Evolutionary conservation across 2,113 vertebrate species (phyloP), one percentile per base, ranked within the genome.

Genomic region (Dromiciops gliroides): DNA sequence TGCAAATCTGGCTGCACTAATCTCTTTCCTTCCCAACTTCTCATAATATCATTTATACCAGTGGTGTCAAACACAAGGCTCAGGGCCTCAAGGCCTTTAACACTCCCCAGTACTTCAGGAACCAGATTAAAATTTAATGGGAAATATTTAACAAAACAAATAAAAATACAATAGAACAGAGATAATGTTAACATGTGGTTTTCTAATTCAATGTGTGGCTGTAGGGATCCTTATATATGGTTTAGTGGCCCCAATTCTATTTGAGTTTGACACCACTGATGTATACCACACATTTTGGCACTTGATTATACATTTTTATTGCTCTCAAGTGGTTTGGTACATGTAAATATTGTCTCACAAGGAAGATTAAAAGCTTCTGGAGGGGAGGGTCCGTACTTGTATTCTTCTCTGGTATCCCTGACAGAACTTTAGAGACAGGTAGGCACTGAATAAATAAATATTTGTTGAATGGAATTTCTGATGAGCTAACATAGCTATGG

Each of bases 401-500:
- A 47, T 47, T 49, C 89, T 48, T 93, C 53, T 90, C 50, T 48
- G 56, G 90, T 92, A 49, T 89, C 56, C 24, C 31, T 49, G 8
- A 91, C 4, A 92, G 89, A 3, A 90, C 53, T 94, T 93, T n/a
- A 89, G 94, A 60, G 48, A 89, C 48, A 48, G 0, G 16, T 44
- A 22, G 28, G 75, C 26, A 83, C 53, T 91, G 93, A 24, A 92
- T 83, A 56, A 94, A 89, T 3, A 90, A 90, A 90, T 92, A n/a
- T 52, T 50, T n/a, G 49, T 8, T 89, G 94, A 95, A 95, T 24
- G 89, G 92, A 89, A 95, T 96, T 94, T 89, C 26, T 91, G 95
- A n/a, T 49, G 93, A 89, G 94, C 89, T 95, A 52, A 93, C 90
- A 75, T 47, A 67, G 90, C 60, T 92, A 67, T 51, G 50, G 92